Percentiles rank a stretch among this genome's conserved stretches.
phyloP scores from a whole-genome alignment of 2,888 invertebrate species.

The Adelphocoris suturalis region DNA sequence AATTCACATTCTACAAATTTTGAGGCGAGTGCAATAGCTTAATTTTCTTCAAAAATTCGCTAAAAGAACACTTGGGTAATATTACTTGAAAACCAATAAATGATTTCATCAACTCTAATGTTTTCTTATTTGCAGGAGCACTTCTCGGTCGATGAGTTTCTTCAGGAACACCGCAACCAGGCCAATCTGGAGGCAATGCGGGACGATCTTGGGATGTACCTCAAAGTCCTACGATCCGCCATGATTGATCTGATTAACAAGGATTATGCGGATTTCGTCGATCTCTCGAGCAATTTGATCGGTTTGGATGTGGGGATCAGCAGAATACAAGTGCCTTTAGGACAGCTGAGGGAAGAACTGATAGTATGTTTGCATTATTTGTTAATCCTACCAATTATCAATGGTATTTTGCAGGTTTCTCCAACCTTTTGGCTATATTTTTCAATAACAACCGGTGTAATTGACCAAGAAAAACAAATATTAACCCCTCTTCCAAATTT shows the following conservation, averaged over 20 bases:
- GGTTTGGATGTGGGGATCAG: slow-evolving; percentile 93
- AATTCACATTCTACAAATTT: no score
- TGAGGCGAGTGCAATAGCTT: no score
- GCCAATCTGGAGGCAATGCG: slow-evolving; percentile 90
- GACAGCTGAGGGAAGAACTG: slow-evolving; percentile 90
- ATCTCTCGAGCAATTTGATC: slow-evolving; percentile 95
- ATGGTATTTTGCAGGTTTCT: no score
- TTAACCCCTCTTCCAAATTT: no score
- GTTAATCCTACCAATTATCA: slow-evolving; percentile 65
- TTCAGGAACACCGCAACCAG: slow-evolving; percentile 87
- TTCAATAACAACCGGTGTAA: no score
- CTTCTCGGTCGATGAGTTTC: slow-evolving; percentile 96
- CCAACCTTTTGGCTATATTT: no score
- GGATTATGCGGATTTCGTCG: slow-evolving; percentile 98
- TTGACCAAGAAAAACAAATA: no score
- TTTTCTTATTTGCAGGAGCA: slow-evolving; percentile 86
- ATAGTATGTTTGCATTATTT: slow-evolving; percentile 80
- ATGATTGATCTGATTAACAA: slow-evolving; percentile 99
- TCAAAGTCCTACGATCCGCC: slow-evolving; percentile 93
- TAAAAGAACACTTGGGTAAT: no score
- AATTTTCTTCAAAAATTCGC: no score
- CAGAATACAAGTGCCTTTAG: slow-evolving; percentile 89
- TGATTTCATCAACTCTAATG: no score
- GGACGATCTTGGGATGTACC: slow-evolving; percentile 93
- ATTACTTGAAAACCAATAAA: no score